phyloP scores from a whole-genome alignment of 2,888 invertebrate genomes.

The Pomacea canaliculata region DNA sequence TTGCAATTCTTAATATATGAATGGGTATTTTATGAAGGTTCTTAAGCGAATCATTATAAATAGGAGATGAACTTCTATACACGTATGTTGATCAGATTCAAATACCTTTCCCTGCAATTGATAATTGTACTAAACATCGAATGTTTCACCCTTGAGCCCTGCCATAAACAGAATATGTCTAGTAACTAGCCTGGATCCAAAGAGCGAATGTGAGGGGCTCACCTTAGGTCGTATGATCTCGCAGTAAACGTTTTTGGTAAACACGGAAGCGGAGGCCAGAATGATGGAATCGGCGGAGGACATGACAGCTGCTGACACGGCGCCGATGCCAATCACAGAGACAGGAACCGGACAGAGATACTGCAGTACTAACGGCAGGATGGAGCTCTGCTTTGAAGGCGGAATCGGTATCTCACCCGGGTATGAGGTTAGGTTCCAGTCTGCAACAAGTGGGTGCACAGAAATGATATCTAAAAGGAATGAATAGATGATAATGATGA shows the following conservation, averaged over 20 bases:
- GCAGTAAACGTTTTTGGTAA: constrained; percentile 50
- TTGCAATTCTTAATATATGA: no score
- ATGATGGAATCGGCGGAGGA: constrained; percentile 53
- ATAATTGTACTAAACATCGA: no score
- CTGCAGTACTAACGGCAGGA: constrained; percentile 48
- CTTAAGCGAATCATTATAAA: no score
- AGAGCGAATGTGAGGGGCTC: neutral
- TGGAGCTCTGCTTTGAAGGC: constrained; percentile 26
- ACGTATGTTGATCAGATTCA: no score
- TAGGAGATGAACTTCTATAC: no score
- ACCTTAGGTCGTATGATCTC: constrained; percentile 42
- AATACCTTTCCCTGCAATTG: no score
- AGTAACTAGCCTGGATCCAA: neutral
- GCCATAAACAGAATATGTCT: neutral
- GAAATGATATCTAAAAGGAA: no score
- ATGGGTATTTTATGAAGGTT: no score
- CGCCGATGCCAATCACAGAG: constrained; percentile 48
- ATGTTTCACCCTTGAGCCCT: no score
- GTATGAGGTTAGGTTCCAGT: constrained; percentile 41
- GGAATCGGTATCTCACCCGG: constrained; percentile 37
- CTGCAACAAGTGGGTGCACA: neutral
- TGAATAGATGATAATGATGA: no score
- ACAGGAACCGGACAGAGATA: constrained; percentile 47
- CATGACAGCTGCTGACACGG: constrained; percentile 54
- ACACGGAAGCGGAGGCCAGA: constrained; percentile 46